Evolutionary conservation across 2,888 invertebrate species (phyloP).

Genomic region (Zygogramma bicolorata): DNA sequence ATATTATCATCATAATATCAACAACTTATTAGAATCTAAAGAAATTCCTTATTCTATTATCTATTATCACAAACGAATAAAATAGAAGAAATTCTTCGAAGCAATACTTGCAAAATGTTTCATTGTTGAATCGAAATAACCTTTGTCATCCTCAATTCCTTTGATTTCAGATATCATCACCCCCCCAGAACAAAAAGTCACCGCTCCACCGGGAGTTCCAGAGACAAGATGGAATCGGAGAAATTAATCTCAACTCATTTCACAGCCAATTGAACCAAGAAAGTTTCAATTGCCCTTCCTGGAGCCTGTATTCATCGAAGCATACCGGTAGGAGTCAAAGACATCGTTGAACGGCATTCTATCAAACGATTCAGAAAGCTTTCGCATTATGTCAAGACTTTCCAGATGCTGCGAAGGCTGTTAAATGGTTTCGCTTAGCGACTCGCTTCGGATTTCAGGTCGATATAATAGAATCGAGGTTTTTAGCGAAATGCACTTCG

Average conservation of each 20-base stretch:
- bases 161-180: neutral
- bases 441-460: neutral
- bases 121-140: too few species aligned
- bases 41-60: too few species aligned
- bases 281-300: conserved; percentile 23
- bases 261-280: conserved; percentile 7
- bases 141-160: neutral
- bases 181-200: too few species aligned
- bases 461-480: too few species aligned
- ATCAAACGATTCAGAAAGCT: conserved; percentile 4
- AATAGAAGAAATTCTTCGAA: too few species aligned
- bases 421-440: neutral
- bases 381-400: neutral
- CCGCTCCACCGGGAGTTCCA: neutral
- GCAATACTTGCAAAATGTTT: neutral
- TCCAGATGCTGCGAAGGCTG: neutral
- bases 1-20: too few species aligned
- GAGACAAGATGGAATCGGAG: conserved; percentile 1
- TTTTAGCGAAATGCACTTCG: too few species aligned
- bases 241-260: conserved; percentile 20
- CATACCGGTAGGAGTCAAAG: conserved; percentile 2
- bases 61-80: too few species aligned
- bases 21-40: too few species aligned
- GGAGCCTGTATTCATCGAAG: neutral
- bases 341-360: neutral